Conservation (phyloP, 2,113 vertebrate species). For the Thymallus thymallus region DNA sequence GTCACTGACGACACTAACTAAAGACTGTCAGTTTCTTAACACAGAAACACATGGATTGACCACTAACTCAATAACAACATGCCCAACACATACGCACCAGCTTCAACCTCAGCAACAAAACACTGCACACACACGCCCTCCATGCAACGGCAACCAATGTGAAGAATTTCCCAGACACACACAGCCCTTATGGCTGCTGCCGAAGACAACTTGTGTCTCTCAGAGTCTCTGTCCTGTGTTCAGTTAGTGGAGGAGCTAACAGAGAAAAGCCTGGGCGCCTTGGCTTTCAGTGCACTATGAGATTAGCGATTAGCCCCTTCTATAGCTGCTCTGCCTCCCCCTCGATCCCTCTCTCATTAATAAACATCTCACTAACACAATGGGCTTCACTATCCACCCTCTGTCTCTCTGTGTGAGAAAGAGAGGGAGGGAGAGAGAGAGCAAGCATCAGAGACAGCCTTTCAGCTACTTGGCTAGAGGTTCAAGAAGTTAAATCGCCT, state of each 20-base stretch:
- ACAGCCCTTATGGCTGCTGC: conserved; percentile 3
- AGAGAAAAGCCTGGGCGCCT: conserved; percentile 39
- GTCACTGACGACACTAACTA: neutral
- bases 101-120: neutral
- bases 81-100: neutral
- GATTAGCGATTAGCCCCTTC: conserved; percentile 67
- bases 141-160: neutral
- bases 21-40: too few species aligned
- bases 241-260: conserved; percentile 26
- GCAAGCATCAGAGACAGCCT: conserved; percentile 15
- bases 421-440: conserved; percentile 27
- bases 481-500: conserved; percentile 52
- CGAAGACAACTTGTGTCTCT: conserved; percentile 17
- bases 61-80: neutral
- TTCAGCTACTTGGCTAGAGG: conserved; percentile 55
- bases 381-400: conserved; percentile 59
- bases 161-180: neutral
- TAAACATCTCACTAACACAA: conserved; percentile 70
- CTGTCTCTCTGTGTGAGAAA: conserved; percentile 39
- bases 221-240: conserved; percentile 6
- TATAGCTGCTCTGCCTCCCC: conserved; percentile 27
- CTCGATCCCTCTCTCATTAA: conserved; percentile 55
- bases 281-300: conserved; percentile 52
- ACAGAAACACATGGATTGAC: neutral
- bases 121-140: conserved; percentile 4